These are phyloP conservation scores for Hephaestus fuliginosus DNA, from an alignment of 2,797 vertebrate species.

Conservation along the genomic window DNA sequence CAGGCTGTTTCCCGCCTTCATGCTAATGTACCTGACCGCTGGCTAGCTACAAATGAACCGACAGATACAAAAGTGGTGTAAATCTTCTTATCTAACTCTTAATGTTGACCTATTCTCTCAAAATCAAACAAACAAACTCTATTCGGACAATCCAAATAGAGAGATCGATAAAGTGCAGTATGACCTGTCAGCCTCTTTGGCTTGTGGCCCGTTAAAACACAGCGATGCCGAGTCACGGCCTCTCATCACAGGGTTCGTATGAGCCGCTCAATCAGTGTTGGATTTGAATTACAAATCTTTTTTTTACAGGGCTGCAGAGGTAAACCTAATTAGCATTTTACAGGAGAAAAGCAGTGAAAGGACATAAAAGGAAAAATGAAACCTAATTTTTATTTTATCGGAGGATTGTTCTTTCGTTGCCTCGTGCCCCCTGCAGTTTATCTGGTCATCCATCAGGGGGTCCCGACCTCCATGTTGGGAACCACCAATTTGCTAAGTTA, in stretches of 20 bases:
- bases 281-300: neutral
- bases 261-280: slow-evolving; percentile 16
- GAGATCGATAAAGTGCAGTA: slow-evolving; percentile 4
- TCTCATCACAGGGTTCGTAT: neutral
- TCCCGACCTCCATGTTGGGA: neutral
- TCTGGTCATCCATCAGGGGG: neutral
- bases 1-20: too few species aligned
- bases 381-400: neutral
- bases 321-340: slow-evolving; percentile 34
- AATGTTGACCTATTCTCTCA: neutral
- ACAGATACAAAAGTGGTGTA: neutral
- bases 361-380: neutral
- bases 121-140: neutral
- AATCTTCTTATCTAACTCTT: neutral
- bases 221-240: neutral
- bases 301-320: neutral
- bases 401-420: neutral
- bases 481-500: neutral
- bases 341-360: neutral
- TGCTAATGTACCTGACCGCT: neutral
- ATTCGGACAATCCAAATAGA: neutral
- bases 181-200: neutral
- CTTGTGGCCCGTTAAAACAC: slow-evolving; percentile 11
- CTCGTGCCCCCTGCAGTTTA: neutral
- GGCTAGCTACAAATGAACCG: neutral